Percentiles rank a stretch among this genome's conserved stretches.
Conservation (phyloP, 2,888 invertebrate species). For the Callinectes sapidus region DNA sequence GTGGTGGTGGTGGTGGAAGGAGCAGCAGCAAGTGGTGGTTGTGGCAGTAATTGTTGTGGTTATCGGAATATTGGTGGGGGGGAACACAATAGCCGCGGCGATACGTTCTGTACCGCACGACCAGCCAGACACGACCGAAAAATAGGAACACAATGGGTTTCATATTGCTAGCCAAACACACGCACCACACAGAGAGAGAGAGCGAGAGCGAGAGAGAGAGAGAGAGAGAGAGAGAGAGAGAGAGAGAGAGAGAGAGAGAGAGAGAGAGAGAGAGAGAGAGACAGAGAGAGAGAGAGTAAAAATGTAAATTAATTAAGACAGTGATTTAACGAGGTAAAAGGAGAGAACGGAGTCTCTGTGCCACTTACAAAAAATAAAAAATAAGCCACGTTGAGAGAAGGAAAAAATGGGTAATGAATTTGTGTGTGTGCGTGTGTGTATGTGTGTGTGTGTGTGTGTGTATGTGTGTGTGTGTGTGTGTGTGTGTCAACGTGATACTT, state of each 20-base stretch:
- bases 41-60: slow-evolving; percentile 12
- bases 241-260: slow-evolving; percentile 25
- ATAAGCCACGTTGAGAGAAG: background rate
- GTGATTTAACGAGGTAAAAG: slow-evolving; percentile 27
- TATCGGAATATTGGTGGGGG: slow-evolving; percentile 18
- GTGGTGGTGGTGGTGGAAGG: background rate
- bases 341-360: background rate
- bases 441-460: slow-evolving; percentile 27
- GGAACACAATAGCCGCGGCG: background rate
- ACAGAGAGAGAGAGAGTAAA: background rate
- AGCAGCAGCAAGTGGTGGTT: background rate
- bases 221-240: slow-evolving; percentile 17
- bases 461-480: slow-evolving; percentile 31
- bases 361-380: background rate
- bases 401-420: slow-evolving; percentile 13
- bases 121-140: background rate
- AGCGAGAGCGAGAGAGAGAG: no score
- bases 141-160: slow-evolving; percentile 27
- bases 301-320: slow-evolving; percentile 27
- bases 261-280: slow-evolving; percentile 24
- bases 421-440: slow-evolving; percentile 15
- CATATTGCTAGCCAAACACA: slow-evolving; percentile 24
- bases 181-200: background rate
- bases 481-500: background rate
- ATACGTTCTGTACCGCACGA: slow-evolving; percentile 5